A percentile compares a stretch with the other conserved stretches of the same genome.
Conservation (phyloP, 2,888 invertebrate genomes). For the Amphipoea oculea region DNA sequence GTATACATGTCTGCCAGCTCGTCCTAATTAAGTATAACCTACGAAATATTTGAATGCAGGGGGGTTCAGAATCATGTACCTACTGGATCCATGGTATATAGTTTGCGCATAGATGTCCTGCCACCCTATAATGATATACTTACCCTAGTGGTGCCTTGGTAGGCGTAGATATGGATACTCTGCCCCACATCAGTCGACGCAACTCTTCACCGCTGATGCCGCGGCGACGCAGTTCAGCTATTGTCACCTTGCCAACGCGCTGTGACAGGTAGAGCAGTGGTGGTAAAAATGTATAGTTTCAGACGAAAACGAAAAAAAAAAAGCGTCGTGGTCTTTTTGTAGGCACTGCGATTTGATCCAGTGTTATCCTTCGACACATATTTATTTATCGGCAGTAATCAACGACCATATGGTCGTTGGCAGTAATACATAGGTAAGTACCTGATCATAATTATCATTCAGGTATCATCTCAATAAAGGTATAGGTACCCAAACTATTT, state of each 20-base stretch:
- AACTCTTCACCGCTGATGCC: slow-evolving; percentile 97
- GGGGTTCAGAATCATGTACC: too few species aligned
- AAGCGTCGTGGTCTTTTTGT: not conserved
- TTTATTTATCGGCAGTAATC: not conserved
- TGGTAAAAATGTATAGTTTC: not conserved
- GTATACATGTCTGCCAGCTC: too few species aligned
- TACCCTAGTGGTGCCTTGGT: slow-evolving; percentile 90
- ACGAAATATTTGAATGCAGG: too few species aligned
- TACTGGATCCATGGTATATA: too few species aligned
- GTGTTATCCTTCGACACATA: not conserved
- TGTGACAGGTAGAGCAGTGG: slow-evolving; percentile 73
- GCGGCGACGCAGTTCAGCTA: slow-evolving; percentile 94
- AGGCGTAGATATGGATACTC: slow-evolving; percentile 96
- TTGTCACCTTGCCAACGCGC: slow-evolving; percentile 97
- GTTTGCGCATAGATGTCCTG: too few species aligned
- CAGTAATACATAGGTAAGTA: not conserved
- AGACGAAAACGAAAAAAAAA: not conserved
- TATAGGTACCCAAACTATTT: not conserved
- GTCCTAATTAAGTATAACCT: too few species aligned
- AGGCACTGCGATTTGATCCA: not conserved
- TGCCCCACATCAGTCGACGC: slow-evolving; percentile 97
- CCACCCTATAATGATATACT: not conserved
- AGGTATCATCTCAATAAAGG: not conserved
- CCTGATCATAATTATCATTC: not conserved
- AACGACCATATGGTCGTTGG: too few species aligned